These are phyloP conservation scores for Epinotia ramella DNA, from an alignment of 2,888 invertebrate species.

Conservation along the genomic window DNA sequence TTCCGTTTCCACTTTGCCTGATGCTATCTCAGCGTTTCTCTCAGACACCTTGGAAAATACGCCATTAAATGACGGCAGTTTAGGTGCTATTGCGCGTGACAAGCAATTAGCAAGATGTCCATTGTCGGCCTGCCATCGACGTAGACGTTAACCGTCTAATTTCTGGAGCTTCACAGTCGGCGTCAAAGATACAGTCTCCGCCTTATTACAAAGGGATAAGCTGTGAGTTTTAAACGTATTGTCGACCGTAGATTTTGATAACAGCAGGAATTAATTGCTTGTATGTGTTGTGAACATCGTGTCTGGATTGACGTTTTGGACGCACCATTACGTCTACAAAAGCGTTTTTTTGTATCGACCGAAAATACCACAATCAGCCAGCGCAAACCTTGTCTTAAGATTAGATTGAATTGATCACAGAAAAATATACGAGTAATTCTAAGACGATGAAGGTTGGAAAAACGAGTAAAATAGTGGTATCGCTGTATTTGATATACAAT, in stretches of 20 bases:
- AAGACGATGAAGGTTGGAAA: too few relatives aligned
- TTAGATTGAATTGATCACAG: too few relatives aligned
- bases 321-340: neutral
- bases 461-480: too few relatives aligned
- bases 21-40: neutral
- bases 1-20: neutral
- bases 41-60: constrained; percentile 21
- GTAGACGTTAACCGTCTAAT: constrained; percentile 25
- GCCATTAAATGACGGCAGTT: constrained; percentile 23
- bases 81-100: constrained; percentile 54
- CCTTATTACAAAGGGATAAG: neutral
- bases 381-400: too few relatives aligned
- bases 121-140: constrained; percentile 53
- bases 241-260: neutral
- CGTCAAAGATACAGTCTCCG: neutral
- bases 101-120: constrained; percentile 62
- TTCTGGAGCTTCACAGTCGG: constrained; percentile 16
- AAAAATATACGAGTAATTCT: too few relatives aligned
- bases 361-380: too few relatives aligned
- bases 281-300: neutral
- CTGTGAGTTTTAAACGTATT: neutral
- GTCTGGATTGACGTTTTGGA: neutral
- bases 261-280: neutral
- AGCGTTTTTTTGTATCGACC: too few relatives aligned
- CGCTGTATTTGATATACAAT: too few relatives aligned